These are phyloP conservation scores for Chlorodrepanis virens DNA, from an alignment of 2,113 vertebrate species.

Conservation along the genomic window DNA sequence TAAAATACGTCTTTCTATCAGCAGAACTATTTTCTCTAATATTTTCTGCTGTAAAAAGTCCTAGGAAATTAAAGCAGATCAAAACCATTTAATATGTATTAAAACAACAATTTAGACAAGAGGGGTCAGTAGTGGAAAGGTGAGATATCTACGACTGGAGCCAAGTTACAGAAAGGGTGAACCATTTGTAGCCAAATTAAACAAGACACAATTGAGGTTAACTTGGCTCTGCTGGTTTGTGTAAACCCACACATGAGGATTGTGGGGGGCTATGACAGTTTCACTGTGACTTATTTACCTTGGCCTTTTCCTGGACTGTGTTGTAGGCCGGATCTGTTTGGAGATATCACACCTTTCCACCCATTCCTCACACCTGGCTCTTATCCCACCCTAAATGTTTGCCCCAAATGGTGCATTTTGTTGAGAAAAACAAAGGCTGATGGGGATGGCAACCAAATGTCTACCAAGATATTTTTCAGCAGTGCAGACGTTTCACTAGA, in stretches of 20 bases:
- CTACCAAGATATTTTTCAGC: neutral
- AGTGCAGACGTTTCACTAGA: rapidly evolving
- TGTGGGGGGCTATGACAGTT: neutral
- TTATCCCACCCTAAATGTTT: constrained; percentile 12
- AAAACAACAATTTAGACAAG: constrained; percentile 40
- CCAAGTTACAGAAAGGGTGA: constrained; percentile 6
- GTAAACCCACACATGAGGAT: neutral
- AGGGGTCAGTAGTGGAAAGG: constrained; percentile 37
- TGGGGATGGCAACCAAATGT: neutral
- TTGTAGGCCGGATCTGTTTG: neutral
- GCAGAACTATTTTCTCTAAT: constrained; percentile 9
- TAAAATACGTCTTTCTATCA: neutral
- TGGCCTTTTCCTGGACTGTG: neutral
- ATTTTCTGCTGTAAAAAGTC: constrained; percentile 14
- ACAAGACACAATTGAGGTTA: constrained; percentile 27
- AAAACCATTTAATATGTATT: constrained; percentile 27
- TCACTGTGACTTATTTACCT: constrained; percentile 44
- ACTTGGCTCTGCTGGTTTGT: neutral
- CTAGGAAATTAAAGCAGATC: constrained; percentile 46
- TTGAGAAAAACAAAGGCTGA: neutral
- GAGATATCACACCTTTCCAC: constrained; percentile 66
- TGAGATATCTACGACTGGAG: neutral
- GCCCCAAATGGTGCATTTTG: neutral
- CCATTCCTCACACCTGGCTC: constrained; percentile 24
- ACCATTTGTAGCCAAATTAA: constrained; percentile 19